These are phyloP conservation scores for Chaetodon trifascialis DNA, from an alignment of 2,113 vertebrate genomes.

Conservation along the genomic window DNA sequence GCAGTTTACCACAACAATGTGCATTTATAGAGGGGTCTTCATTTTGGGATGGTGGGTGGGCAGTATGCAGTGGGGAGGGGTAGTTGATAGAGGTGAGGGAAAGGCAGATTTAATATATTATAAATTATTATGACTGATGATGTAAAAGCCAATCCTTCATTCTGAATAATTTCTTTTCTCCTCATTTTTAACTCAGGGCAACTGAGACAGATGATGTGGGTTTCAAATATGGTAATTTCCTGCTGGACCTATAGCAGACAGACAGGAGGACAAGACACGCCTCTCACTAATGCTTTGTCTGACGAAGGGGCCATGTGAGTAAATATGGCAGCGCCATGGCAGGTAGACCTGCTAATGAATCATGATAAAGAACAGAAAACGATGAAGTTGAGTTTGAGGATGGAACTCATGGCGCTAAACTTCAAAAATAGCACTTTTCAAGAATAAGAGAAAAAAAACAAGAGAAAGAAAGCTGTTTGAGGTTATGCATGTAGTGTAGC, in stretches of 20 bases:
- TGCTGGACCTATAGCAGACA: constrained; percentile 80
- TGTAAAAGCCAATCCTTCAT: constrained; percentile 79
- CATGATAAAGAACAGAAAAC: constrained; percentile 47
- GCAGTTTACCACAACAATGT: constrained; percentile 78
- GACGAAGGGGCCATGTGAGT: constrained; percentile 31
- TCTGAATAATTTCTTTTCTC: constrained; percentile 72
- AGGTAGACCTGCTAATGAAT: constrained; percentile 55
- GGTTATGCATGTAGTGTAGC: constrained; percentile 72
- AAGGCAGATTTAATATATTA: constrained; percentile 83
- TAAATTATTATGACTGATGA: constrained; percentile 80
- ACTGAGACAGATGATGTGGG: constrained; percentile 81
- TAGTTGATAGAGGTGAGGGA: constrained; percentile 59
- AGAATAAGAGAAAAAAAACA: constrained; percentile 54
- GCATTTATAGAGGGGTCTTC: constrained; percentile 74
- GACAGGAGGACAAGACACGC: constrained; percentile 62
- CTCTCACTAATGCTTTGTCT: constrained; percentile 53
- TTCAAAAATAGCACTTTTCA: constrained; percentile 84
- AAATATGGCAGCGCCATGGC: constrained; percentile 51
- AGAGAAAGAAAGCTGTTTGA: constrained; percentile 56
- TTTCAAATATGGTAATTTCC: constrained; percentile 71
- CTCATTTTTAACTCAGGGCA: constrained; percentile 84
- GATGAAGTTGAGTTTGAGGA: constrained; percentile 43
- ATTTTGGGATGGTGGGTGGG: constrained; percentile 56
- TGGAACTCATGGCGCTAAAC: constrained; percentile 63
- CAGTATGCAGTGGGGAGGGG: constrained; percentile 68